Evolutionary conservation across 2,888 invertebrate species (phyloP).

Genomic region (Blastobasis lacticolella): DNA sequence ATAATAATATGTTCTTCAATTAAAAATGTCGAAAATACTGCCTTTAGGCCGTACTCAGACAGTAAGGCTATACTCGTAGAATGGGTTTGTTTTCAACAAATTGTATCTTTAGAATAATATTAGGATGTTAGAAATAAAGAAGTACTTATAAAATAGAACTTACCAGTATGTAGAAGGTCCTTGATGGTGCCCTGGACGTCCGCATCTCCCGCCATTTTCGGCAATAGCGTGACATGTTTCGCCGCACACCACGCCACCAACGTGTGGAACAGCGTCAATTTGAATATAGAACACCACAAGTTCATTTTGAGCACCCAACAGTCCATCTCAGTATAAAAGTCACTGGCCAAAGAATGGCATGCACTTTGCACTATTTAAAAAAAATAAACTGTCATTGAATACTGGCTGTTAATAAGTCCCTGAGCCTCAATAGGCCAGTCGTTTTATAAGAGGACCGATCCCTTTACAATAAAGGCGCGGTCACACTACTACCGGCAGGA

Average conservation of each 20-base stretch:
- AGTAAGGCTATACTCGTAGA: too few relatives aligned
- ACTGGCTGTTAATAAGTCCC: too few relatives aligned
- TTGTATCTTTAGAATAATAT: too few relatives aligned
- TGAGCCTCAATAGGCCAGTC: too few relatives aligned
- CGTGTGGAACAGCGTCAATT: slow-evolving; percentile 60
- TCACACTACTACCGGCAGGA: slow-evolving; percentile 19
- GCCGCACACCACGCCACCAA: slow-evolving; percentile 58
- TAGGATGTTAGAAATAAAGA: background rate
- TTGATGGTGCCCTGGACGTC: slow-evolving; percentile 56
- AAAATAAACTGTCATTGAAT: too few relatives aligned
- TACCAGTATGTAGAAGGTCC: slow-evolving; percentile 59
- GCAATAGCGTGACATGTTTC: slow-evolving; percentile 46
- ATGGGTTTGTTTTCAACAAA: too few relatives aligned
- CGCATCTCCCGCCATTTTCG: slow-evolving; percentile 24
- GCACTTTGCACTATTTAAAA: background rate
- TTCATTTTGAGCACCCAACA: slow-evolving; percentile 53
- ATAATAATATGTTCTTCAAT: too few relatives aligned
- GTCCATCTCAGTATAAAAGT: background rate
- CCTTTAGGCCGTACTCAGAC: too few relatives aligned
- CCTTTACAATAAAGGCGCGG: slow-evolving; percentile 23
- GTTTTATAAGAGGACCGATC: slow-evolving; percentile 1
- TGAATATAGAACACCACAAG: slow-evolving; percentile 58
- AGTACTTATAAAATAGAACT: slow-evolving; percentile 22
- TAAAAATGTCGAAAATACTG: too few relatives aligned
- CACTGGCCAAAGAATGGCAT: slow-evolving; percentile 11